Percentiles rank a stretch among this genome's conserved stretches.
These are phyloP conservation scores for Emydocephalus ijimae DNA, from an alignment of 2,113 vertebrate species.

Conservation along the genomic window DNA sequence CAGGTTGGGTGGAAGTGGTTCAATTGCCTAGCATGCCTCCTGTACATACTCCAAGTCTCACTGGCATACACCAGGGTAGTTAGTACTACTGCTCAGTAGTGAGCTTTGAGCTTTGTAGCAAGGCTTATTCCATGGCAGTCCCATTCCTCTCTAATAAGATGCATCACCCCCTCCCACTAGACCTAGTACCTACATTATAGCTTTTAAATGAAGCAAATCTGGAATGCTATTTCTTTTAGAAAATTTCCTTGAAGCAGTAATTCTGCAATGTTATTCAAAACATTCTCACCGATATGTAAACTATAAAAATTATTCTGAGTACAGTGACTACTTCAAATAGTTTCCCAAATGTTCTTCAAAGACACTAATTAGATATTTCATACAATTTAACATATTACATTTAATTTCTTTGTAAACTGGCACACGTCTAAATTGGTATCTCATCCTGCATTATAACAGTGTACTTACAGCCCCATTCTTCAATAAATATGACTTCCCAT, in stretches of 20 bases:
- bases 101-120: no score
- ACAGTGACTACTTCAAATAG: neutral
- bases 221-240: neutral
- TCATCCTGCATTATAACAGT: neutral
- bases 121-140: no score
- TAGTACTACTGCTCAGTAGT: no score
- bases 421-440: neutral
- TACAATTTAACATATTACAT: neutral
- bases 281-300: neutral
- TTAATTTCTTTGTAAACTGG: neutral
- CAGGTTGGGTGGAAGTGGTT: no score
- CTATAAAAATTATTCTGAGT: neutral
- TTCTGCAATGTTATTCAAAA: neutral
- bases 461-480: neutral
- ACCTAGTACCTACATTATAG: neutral
- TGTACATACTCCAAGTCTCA: no score
- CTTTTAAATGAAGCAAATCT: neutral
- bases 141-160: no score
- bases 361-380: no score
- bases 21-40: no score
- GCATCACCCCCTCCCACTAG: neutral
- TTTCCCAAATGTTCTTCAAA: neutral
- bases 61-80: no score
- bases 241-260: neutral
- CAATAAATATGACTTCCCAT: neutral